Base-by-base conservation (phyloP, 2,797 vertebrate species). In the Echeneis naucrates region DNA sequence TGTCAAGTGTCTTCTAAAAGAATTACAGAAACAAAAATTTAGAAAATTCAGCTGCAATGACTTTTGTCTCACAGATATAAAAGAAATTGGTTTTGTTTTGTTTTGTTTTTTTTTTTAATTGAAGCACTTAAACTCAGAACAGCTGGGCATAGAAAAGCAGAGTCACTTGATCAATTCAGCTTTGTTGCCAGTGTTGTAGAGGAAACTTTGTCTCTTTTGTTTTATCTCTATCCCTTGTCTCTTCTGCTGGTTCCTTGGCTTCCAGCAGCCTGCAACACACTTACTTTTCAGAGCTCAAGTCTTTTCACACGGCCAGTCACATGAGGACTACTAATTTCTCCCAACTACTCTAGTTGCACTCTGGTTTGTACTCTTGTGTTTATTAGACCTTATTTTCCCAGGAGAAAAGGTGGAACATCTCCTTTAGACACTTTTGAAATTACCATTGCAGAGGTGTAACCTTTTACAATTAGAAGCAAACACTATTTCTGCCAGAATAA, bases 301-400 rank as follows among this genome's bases (percentile, higher is more conserved):
- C 80, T 90, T 65, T 81, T 88, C 89, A 90, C 85, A 83, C 81
- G 85, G 86, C 60, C 81, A 66, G 48, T 83, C 89, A 82, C 70
- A 86, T 82, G 84, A 80, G 77, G 89, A 86, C 76, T 58, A 56
- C 68, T 85, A 90, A 89, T 88, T 69, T 84, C 80, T 90, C 83
- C 80, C 83, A 54, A 79, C 84, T 74, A 77, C 70, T 66, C 35
- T 37, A 64, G 74, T 74, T 80, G 75, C 63, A 53, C 77, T 87
- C 77, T 70, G 53, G 44, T 75, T 81, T 68, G 70, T 68, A 81
- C 58, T 68, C 77, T 84, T 82, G 58, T 78, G 87, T 78, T 81
- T 80, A 67, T 79, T 73, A 48, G 35, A 45, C 87, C 35, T 76
- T 27, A 62, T 78, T 72, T 86, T 57, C 69, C 68, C 58, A 30